phyloP scores from a whole-genome alignment of 2,113 vertebrate genomes.

The Pontoporia blainvillei region DNA sequence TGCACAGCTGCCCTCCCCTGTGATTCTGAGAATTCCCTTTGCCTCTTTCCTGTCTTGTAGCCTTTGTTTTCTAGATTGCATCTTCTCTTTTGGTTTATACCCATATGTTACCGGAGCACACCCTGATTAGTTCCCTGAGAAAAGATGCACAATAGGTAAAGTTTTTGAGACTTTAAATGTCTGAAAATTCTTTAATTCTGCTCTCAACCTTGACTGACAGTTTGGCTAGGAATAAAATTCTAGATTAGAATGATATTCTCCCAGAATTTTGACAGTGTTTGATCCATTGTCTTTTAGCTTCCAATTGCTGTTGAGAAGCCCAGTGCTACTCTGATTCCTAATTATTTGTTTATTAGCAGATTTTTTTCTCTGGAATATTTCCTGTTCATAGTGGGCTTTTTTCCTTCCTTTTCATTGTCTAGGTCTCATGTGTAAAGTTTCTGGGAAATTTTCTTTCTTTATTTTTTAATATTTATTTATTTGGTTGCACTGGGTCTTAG shows the following conservation, averaged over 20 bases:
- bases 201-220: not conserved
- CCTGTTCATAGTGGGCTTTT: not conserved
- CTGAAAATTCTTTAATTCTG: not conserved
- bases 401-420: not conserved
- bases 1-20: not conserved
- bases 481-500: too few species aligned
- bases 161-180: not conserved
- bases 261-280: not conserved
- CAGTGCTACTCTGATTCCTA: not conserved
- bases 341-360: conserved; percentile 4
- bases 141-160: not conserved
- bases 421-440: not conserved
- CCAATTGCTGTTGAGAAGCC: not conserved
- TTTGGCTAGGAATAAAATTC: not conserved
- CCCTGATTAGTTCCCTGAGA: not conserved
- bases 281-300: not conserved
- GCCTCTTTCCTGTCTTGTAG: not conserved
- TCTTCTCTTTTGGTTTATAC: not conserved
- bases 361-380: conserved; percentile 27
- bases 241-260: not conserved
- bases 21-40: not conserved
- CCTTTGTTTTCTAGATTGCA: not conserved
- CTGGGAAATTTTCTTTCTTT: not conserved
- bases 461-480: too few species aligned
- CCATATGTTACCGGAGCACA: not conserved